Evolutionary conservation across 2,797 vertebrate species (phyloP).

Genomic region (Moxostoma hubbsi): DNA sequence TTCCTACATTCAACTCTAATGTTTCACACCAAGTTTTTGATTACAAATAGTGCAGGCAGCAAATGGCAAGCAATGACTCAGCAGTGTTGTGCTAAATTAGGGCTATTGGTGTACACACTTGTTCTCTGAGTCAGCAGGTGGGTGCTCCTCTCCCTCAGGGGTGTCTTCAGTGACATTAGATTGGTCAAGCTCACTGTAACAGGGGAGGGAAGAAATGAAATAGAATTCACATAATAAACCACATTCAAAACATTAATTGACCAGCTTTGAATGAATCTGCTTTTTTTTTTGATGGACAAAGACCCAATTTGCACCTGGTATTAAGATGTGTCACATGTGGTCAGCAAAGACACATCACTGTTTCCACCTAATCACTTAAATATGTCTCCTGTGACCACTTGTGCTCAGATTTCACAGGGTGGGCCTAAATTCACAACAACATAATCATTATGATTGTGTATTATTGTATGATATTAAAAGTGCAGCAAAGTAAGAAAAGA

Average conservation of each 20-base stretch:
- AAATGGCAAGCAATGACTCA: background rate
- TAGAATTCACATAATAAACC: background rate
- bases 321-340: too few species aligned
- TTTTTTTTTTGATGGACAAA: background rate
- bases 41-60: background rate
- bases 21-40: background rate
- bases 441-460: too few species aligned
- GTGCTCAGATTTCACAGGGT: too few species aligned
- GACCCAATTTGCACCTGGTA: too few species aligned
- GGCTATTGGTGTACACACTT: constrained; percentile 82
- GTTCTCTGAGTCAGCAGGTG: constrained; percentile 94
- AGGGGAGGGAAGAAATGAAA: background rate
- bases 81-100: background rate
- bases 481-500: too few species aligned
- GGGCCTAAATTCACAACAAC: too few species aligned
- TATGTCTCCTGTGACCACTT: too few species aligned
- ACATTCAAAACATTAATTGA: background rate
- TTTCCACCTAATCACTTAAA: too few species aligned
- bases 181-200: constrained; percentile 92
- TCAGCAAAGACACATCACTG: too few species aligned
- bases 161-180: constrained; percentile 92
- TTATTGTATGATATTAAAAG: too few species aligned
- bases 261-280: background rate
- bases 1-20: background rate
- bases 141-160: constrained; percentile 95